phyloP scores from a whole-genome alignment of 2,797 vertebrate genomes.

The Remorina albescens region DNA sequence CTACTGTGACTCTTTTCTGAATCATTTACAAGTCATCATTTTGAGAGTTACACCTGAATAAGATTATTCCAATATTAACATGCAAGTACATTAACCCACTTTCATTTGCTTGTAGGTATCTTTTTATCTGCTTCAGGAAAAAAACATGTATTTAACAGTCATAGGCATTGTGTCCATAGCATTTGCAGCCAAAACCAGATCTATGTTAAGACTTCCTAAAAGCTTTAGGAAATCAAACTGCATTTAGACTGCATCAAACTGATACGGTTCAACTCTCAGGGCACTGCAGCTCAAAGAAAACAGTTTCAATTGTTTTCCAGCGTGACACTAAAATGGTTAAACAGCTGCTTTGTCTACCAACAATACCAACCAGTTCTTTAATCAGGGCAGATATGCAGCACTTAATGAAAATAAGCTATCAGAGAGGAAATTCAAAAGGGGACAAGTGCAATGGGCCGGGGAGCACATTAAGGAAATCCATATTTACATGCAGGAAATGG shows the following conservation, averaged over 20 bases:
- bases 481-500: slow-evolving; percentile 74
- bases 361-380: slow-evolving; percentile 10
- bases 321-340: slow-evolving; percentile 21
- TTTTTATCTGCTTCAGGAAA: neutral
- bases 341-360: slow-evolving; percentile 17
- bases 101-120: neutral
- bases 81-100: neutral
- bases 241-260: slow-evolving; percentile 42
- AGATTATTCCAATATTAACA: neutral
- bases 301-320: neutral
- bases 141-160: slow-evolving; percentile 55
- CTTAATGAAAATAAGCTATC: slow-evolving; percentile 45
- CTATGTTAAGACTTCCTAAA: slow-evolving; percentile 75
- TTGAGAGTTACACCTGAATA: neutral
- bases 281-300: neutral
- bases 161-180: slow-evolving; percentile 19
- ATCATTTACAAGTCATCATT: slow-evolving; percentile 8
- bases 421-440: slow-evolving; percentile 51
- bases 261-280: slow-evolving; percentile 23
- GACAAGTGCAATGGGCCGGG: slow-evolving; percentile 53
- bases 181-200: slow-evolving; percentile 42
- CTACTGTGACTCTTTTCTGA: slow-evolving; percentile 18
- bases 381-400: slow-evolving; percentile 14
- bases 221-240: slow-evolving; percentile 43
- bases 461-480: slow-evolving; percentile 79